phyloP scores from a whole-genome alignment of 1,140 invertebrate species.

The Trissolcus basalis region DNA sequence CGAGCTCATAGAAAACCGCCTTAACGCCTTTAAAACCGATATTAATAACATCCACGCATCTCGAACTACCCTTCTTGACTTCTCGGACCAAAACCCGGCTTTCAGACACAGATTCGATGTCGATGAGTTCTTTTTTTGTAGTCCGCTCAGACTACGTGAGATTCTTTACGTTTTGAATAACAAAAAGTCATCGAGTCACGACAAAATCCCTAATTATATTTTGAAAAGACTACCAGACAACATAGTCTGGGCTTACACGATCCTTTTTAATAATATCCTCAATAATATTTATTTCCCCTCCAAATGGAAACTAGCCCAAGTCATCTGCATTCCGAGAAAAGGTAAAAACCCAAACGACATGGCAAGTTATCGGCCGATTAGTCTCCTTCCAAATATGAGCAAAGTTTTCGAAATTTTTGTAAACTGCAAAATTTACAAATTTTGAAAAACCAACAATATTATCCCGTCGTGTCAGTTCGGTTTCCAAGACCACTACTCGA shows the following conservation, averaged over 20 bases:
- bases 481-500: slow-evolving; percentile 28
- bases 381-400: too few species aligned
- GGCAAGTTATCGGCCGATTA: not conserved
- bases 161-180: slow-evolving; percentile 7
- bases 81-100: slow-evolving; percentile 2
- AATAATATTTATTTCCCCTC: slow-evolving; percentile 19
- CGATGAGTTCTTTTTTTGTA: slow-evolving; percentile 16
- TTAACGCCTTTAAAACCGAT: slow-evolving; percentile 3
- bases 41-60: too few species aligned
- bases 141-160: not conserved
- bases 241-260: not conserved
- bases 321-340: slow-evolving; percentile 11
- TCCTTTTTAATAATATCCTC: slow-evolving; percentile 21
- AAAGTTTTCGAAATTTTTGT: not conserved
- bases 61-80: not conserved
- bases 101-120: slow-evolving; percentile 8
- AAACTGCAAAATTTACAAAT: slow-evolving; percentile 14
- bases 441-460: slow-evolving; percentile 32
- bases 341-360: not conserved
- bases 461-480: slow-evolving; percentile 52
- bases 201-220: slow-evolving; percentile 13
- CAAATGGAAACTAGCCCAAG: slow-evolving; percentile 23
- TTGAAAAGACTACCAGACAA: slow-evolving; percentile 3
- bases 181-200: slow-evolving; percentile 19
- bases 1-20: not conserved